These are phyloP conservation scores for Drosophila teissieri DNA, from an alignment of 1,140 invertebrate genomes.

Conservation along the genomic window DNA sequence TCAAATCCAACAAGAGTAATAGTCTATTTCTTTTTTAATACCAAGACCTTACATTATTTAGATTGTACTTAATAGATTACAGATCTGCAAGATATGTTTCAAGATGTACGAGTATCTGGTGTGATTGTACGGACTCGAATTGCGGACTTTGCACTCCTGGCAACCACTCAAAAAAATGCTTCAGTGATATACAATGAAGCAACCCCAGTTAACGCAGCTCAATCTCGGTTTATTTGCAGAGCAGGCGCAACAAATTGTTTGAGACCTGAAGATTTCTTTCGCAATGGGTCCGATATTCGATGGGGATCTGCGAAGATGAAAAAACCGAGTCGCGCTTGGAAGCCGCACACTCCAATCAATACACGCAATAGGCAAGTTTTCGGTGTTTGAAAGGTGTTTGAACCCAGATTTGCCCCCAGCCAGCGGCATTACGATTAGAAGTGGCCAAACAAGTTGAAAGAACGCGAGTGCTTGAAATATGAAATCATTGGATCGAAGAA, in stretches of 20 bases:
- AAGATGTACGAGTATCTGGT: no score
- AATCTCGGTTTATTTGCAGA: constrained; percentile 35
- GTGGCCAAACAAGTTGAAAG: constrained; percentile 57
- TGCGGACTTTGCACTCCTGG: constrained; percentile 21
- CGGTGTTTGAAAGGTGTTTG: constrained; percentile 75
- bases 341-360: constrained; percentile 60
- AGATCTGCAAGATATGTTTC: no score
- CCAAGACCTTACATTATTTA: no score
- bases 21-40: no score
- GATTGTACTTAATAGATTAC: no score
- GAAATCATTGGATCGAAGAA: constrained; percentile 42
- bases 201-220: constrained; percentile 20
- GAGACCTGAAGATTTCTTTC: constrained; percentile 54
- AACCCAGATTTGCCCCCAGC: constrained; percentile 62
- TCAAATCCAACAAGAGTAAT: no score
- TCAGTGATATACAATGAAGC: constrained; percentile 39
- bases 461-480: constrained; percentile 59
- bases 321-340: constrained; percentile 22
- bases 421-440: constrained; percentile 33
- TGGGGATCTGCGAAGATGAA: constrained; percentile 38
- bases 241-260: constrained; percentile 56
- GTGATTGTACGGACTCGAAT: no score
- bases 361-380: constrained; percentile 71
- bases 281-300: constrained; percentile 46
- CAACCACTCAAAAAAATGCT: constrained; percentile 34